Evolutionary conservation across 2,113 vertebrate genomes (phyloP).

Genomic region (Brachyistius frenatus): DNA sequence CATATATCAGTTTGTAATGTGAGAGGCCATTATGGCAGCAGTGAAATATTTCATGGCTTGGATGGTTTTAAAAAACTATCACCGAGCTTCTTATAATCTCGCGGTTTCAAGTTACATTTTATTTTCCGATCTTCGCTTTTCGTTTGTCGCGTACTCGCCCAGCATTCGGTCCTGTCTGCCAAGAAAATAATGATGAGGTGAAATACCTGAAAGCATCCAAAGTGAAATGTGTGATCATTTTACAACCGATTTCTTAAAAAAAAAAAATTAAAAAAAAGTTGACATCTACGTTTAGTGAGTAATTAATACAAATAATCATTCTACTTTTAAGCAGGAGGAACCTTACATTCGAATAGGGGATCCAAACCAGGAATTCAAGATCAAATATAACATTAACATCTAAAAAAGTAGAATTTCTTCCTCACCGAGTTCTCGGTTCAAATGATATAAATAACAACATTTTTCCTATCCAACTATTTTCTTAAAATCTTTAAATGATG

Average conservation of each 20-base stretch:
- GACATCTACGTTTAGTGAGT: not conserved
- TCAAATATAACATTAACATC: not conserved
- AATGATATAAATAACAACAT: no score
- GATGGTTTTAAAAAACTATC: not conserved
- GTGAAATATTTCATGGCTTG: not conserved
- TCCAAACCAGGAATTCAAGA: not conserved
- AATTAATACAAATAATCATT: not conserved
- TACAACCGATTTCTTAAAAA: not conserved
- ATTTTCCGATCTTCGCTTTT: not conserved
- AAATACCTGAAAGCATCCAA: not conserved
- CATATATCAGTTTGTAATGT: no score
- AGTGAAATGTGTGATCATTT: not conserved
- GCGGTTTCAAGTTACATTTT: not conserved
- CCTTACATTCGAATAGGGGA: not conserved
- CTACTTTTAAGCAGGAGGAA: not conserved
- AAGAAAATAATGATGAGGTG: not conserved
- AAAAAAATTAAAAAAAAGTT: not conserved
- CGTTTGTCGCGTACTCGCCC: not conserved
- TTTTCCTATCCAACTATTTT: no score
- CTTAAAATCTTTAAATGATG: no score
- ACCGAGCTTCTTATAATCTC: no score
- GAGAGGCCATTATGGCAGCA: not conserved
- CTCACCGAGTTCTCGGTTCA: not conserved
- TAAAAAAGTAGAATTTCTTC: not conserved
- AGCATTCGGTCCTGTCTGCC: not conserved